A percentile compares a stretch with the other conserved stretches of the same genome.
Conservation (phyloP, 2,888 invertebrate species). For the Diachrysia chrysitis region DNA sequence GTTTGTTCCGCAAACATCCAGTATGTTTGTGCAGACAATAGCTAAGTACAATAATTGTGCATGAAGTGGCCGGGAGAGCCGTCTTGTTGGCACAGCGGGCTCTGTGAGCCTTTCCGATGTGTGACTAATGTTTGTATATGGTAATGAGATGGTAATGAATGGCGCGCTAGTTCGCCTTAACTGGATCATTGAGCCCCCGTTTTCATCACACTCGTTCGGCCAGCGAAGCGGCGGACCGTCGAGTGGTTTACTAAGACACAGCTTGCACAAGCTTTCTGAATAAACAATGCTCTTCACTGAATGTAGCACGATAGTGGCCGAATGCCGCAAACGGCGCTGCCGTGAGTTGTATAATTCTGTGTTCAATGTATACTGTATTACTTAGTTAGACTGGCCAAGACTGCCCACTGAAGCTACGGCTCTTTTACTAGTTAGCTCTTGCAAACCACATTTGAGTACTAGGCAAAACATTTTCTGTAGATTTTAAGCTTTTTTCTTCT, state of each 20-base stretch:
- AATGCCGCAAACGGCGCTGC: conserved; percentile 51
- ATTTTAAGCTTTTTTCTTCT: background rate
- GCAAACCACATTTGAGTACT: conserved; percentile 14
- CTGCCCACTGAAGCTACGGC: conserved; percentile 15
- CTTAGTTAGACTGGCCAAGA: no score
- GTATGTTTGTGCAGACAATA: conserved; percentile 84
- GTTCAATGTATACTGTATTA: conserved; percentile 25
- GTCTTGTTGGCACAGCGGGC: conserved; percentile 81
- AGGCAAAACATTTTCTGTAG: conserved; percentile 12
- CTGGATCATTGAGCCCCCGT: conserved; percentile 82
- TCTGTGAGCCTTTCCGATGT: conserved; percentile 83
- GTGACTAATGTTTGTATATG: conserved; percentile 87
- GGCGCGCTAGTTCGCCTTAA: conserved; percentile 75
- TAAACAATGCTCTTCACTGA: conserved; percentile 73
- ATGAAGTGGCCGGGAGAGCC: conserved; percentile 76
- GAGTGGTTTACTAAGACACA: conserved; percentile 70
- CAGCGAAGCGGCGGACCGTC: conserved; percentile 72
- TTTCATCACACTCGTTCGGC: conserved; percentile 71
- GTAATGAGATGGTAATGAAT: conserved; percentile 86
- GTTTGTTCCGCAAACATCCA: conserved; percentile 81
- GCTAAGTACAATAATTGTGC: conserved; percentile 87
- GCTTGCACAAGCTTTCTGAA: conserved; percentile 79
- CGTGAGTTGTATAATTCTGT: conserved; percentile 57
- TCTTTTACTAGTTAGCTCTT: conserved; percentile 21
- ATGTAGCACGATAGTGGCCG: conserved; percentile 56